phyloP scores from a whole-genome alignment of 2,888 invertebrate species.

The Coenonympha arcania region DNA sequence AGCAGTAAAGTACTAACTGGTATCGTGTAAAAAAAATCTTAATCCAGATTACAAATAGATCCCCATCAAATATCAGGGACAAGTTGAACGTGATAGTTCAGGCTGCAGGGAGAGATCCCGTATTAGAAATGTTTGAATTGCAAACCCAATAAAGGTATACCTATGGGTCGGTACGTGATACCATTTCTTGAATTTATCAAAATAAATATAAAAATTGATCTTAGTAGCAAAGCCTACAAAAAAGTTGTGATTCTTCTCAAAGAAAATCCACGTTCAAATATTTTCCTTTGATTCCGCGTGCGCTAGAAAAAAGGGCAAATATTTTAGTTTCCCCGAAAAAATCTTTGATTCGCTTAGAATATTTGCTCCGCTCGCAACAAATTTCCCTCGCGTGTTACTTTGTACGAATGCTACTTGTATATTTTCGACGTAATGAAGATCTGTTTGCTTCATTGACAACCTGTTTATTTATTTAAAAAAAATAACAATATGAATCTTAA shows the following conservation, averaged over 20 bases:
- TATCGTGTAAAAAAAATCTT: too few species aligned
- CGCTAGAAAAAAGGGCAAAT: slow-evolving; percentile 10
- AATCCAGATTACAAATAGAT: too few species aligned
- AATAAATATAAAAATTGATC: background rate
- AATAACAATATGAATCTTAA: background rate
- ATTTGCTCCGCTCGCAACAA: slow-evolving; percentile 4
- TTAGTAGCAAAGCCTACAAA: background rate
- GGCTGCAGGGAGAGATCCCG: background rate
- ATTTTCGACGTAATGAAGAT: background rate
- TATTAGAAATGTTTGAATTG: background rate
- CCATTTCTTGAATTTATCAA: background rate
- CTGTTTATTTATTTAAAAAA: background rate
- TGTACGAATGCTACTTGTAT: background rate
- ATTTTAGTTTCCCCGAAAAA: slow-evolving; percentile 13
- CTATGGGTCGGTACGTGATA: background rate
- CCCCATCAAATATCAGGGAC: background rate
- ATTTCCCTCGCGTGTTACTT: background rate
- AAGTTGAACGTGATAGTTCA: background rate
- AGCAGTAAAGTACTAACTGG: too few species aligned
- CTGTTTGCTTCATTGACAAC: background rate
- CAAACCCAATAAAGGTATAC: background rate
- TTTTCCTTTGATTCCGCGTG: slow-evolving; percentile 12
- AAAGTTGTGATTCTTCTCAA: background rate
- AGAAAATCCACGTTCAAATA: slow-evolving; percentile 1
- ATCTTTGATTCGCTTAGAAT: slow-evolving; percentile 2